These are phyloP conservation scores for Pangasius mekongensis DNA, from an alignment of 2,797 vertebrate genomes.

Conservation along the genomic window DNA sequence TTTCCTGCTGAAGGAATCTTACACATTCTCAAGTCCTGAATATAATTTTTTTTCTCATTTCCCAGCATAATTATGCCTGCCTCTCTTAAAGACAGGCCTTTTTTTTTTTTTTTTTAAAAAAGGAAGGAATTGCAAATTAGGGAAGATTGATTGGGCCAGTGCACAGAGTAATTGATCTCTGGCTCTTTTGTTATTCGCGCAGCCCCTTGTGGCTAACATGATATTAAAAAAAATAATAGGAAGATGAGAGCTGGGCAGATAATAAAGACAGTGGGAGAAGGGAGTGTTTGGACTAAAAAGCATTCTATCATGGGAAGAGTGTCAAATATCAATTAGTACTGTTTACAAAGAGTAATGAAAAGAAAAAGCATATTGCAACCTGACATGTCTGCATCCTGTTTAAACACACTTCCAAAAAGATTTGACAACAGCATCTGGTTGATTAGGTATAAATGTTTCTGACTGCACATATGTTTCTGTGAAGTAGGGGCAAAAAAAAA, in stretches of 20 bases:
- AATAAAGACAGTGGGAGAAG: not conserved
- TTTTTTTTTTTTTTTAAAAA: conserved; percentile 24
- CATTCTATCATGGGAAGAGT: too few relatives aligned
- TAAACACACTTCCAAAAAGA: not conserved
- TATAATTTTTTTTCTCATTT: conserved; percentile 36
- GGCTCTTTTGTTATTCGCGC: conserved; percentile 35
- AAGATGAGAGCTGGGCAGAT: conserved; percentile 1
- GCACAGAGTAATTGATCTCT: conserved; percentile 63
- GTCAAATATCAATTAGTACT: not conserved
- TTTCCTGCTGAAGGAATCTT: not conserved
- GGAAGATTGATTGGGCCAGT: conserved; percentile 64
- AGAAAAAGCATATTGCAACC: not conserved
- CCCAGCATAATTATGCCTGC: conserved; percentile 65
- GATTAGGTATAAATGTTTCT: not conserved
- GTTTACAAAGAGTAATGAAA: not conserved
- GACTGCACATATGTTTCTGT: not conserved
- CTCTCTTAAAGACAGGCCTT: conserved; percentile 61
- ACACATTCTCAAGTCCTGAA: not conserved
- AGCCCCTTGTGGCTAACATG: conserved; percentile 33
- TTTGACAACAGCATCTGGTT: not conserved
- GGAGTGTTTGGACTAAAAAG: not conserved
- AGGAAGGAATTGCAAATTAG: conserved; percentile 68
- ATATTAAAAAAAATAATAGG: conserved; percentile 54
- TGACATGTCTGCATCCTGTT: not conserved
- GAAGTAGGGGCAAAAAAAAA: not conserved